A percentile compares a stretch with the other conserved stretches of the same genome.
Evolutionary conservation across 2,888 invertebrate species (phyloP).

Genomic region (Nymphalis urticae): DNA sequence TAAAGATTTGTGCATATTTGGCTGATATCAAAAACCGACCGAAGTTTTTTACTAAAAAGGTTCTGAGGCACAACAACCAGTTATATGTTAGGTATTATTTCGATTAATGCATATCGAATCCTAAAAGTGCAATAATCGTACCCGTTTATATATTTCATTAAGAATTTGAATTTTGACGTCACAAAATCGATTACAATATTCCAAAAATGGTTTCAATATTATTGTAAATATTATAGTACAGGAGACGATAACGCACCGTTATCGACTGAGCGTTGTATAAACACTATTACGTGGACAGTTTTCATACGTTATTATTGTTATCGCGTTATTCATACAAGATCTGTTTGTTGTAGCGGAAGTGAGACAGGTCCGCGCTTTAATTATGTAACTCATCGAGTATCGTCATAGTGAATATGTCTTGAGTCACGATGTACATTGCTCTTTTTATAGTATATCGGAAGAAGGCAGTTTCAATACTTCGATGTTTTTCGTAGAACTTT

Average conservation of each 20-base stretch:
- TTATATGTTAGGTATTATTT: slow-evolving; percentile 34
- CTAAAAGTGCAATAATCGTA: slow-evolving; percentile 35
- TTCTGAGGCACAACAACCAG: slow-evolving; percentile 32
- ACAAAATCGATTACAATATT: background rate
- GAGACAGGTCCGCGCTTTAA: slow-evolving; percentile 31
- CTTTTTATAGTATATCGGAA: background rate
- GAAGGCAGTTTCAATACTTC: background rate
- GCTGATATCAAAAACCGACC: slow-evolving; percentile 22
- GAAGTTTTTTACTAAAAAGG: slow-evolving; percentile 32
- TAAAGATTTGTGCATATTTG: background rate
- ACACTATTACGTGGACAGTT: slow-evolving; percentile 33
- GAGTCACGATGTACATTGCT: background rate
- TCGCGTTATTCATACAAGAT: slow-evolving; percentile 36
- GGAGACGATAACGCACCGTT: slow-evolving; percentile 23
- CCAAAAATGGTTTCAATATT: background rate
- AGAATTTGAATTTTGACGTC: background rate
- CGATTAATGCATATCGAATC: slow-evolving; percentile 38
- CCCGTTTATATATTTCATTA: slow-evolving; percentile 19
- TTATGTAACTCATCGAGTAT: slow-evolving; percentile 25
- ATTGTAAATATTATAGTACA: background rate
- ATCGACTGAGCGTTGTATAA: slow-evolving; percentile 29
- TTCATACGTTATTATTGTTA: slow-evolving; percentile 36
- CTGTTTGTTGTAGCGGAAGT: slow-evolving; percentile 34
- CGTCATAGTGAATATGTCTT: slow-evolving; percentile 1
- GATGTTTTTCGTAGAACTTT: background rate